These are phyloP conservation scores for Sebastes iracundus DNA, from an alignment of 2,797 vertebrate species.

Conservation along the genomic window DNA sequence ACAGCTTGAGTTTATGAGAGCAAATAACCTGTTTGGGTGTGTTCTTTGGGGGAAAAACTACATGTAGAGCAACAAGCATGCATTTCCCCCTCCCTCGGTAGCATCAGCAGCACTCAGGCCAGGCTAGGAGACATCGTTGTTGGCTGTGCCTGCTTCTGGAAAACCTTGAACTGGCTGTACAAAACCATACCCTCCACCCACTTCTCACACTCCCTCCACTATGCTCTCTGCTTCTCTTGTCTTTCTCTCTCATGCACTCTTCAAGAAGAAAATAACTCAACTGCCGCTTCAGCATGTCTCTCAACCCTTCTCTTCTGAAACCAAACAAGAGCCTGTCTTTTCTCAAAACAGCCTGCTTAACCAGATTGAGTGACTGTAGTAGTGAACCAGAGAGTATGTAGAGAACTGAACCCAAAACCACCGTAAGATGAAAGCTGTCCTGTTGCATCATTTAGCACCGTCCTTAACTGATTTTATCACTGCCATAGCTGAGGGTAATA, in stretches of 20 bases:
- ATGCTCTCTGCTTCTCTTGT: conserved; percentile 52
- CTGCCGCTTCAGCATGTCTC: conserved; percentile 83
- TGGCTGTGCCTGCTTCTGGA: conserved; percentile 86
- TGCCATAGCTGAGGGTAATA: conserved; percentile 34
- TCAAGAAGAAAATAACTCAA: conserved; percentile 73
- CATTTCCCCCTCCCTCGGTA: conserved; percentile 30
- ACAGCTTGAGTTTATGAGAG: neutral
- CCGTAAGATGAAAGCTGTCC: neutral
- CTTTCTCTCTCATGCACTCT: conserved; percentile 75
- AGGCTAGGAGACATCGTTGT: conserved; percentile 71
- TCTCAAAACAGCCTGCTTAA: conserved; percentile 74
- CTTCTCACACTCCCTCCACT: conserved; percentile 70
- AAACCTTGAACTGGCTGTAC: conserved; percentile 82
- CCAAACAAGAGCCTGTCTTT: conserved; percentile 66
- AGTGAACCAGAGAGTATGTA: conserved; percentile 75
- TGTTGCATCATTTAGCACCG: neutral
- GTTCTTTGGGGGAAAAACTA: neutral
- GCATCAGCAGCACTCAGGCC: conserved; percentile 66
- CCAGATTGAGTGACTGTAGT: conserved; percentile 60
- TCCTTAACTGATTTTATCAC: neutral
- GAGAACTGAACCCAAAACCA: conserved; percentile 81
- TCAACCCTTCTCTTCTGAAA: conserved; percentile 67
- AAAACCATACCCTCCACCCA: conserved; percentile 69
- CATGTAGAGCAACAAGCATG: conserved; percentile 73
- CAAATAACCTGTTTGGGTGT: neutral